Evolutionary conservation across 2,797 vertebrate genomes (phyloP).

Genomic region (Myotis planiceps): DNA sequence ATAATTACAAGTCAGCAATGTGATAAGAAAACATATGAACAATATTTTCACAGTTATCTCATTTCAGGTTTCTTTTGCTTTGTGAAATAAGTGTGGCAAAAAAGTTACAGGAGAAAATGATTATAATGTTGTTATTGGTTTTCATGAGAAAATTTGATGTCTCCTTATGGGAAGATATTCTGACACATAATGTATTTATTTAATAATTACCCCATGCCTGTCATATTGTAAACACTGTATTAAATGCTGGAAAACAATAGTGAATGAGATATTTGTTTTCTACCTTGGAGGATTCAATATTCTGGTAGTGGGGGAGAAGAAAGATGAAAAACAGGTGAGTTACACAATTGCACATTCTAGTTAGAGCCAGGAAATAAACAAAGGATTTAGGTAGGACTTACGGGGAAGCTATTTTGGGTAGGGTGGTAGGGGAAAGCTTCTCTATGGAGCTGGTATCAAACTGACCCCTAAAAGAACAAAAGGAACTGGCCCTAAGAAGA

Average conservation of each 20-base stretch:
- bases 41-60: not conserved
- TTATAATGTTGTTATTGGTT: not conserved
- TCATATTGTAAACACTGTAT: not conserved
- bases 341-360: not conserved
- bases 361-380: not conserved
- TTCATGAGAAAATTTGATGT: not conserved
- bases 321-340: not conserved
- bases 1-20: not conserved
- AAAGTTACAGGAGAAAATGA: not conserved
- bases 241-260: not conserved
- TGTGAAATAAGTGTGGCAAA: not conserved
- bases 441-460: not conserved
- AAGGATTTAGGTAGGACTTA: not conserved
- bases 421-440: not conserved
- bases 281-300: not conserved
- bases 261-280: not conserved
- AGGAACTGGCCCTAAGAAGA: fast-evolving
- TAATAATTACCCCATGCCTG: not conserved
- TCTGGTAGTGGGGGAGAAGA: not conserved
- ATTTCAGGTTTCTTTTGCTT: not conserved
- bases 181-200: not conserved
- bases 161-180: not conserved
- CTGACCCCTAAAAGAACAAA: not conserved
- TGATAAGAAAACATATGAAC: not conserved
- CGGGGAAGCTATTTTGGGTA: not conserved